phyloP scores from a whole-genome alignment of 2,797 vertebrate genomes.

The Acanthopagrus latus region DNA sequence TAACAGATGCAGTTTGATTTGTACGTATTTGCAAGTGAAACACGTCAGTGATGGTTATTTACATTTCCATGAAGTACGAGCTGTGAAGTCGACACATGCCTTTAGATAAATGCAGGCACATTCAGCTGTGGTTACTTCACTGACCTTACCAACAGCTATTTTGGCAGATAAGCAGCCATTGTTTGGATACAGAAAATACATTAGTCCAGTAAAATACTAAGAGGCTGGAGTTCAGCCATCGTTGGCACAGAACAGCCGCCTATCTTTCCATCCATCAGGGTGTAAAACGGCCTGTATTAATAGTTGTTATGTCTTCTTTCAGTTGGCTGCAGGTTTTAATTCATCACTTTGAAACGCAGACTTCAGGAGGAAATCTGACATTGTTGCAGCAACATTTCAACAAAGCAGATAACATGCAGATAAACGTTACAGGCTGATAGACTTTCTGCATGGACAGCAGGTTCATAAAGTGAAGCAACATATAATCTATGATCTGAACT shows the following conservation, averaged over 20 bases:
- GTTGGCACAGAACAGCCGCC: background rate
- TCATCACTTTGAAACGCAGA: background rate
- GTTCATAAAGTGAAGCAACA: background rate
- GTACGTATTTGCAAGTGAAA: background rate
- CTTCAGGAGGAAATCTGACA: background rate
- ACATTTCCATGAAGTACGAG: background rate
- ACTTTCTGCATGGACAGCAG: background rate
- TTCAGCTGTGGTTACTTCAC: background rate
- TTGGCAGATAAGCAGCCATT: slow-evolving; percentile 11
- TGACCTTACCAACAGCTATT: background rate
- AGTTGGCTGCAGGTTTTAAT: background rate
- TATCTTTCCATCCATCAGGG: background rate
- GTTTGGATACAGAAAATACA: background rate
- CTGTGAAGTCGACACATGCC: background rate
- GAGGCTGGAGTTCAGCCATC: background rate
- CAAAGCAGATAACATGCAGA: background rate
- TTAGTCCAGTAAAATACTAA: background rate
- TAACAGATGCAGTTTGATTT: background rate
- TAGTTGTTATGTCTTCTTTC: background rate
- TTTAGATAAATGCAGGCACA: background rate
- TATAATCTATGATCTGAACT: background rate
- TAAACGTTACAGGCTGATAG: background rate
- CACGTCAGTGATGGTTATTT: background rate
- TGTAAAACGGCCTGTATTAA: background rate
- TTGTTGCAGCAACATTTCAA: background rate